A percentile compares a stretch with the other conserved stretches of the same genome.
phyloP scores from a whole-genome alignment of 2,888 invertebrate genomes.

The Chouioia cunea region DNA sequence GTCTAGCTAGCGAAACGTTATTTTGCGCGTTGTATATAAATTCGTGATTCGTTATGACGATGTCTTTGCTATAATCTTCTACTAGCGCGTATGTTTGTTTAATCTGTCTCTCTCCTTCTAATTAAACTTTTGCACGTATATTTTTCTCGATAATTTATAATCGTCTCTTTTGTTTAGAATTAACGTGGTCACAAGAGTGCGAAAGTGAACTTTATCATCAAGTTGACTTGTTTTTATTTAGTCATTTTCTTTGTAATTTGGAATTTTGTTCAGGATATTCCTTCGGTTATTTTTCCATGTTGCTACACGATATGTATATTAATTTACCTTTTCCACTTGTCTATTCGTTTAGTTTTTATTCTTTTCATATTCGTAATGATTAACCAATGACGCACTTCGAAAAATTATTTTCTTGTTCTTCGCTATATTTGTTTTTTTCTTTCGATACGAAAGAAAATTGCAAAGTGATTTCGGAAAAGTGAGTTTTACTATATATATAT shows the following conservation, averaged over 20 bases:
- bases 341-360: constrained; percentile 42
- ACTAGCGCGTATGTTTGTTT: constrained; percentile 19
- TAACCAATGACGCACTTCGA: constrained; percentile 49
- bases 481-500: constrained; percentile 4
- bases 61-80: constrained; percentile 20
- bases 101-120: constrained; percentile 16
- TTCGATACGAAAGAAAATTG: constrained; percentile 48
- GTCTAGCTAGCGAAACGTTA: constrained; percentile 24
- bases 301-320: constrained; percentile 45
- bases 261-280: constrained; percentile 5
- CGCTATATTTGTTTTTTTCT: constrained; percentile 38
- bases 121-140: constrained; percentile 10
- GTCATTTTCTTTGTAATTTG: too few relatives aligned
- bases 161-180: constrained; percentile 22
- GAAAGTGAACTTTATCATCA: constrained; percentile 44
- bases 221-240: constrained; percentile 37
- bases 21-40: constrained; percentile 30
- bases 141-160: not conserved
- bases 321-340: constrained; percentile 37
- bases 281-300: constrained; percentile 16
- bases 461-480: constrained; percentile 38
- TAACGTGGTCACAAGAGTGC: constrained; percentile 35
- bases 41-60: constrained; percentile 23
- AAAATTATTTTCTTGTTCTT: constrained; percentile 26
- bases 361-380: constrained; percentile 43